Evolutionary conservation across 1,140 invertebrate genomes (phyloP), one percentile per base, ranked within the genome.

Genomic region (Notospermus geniculatus): DNA sequence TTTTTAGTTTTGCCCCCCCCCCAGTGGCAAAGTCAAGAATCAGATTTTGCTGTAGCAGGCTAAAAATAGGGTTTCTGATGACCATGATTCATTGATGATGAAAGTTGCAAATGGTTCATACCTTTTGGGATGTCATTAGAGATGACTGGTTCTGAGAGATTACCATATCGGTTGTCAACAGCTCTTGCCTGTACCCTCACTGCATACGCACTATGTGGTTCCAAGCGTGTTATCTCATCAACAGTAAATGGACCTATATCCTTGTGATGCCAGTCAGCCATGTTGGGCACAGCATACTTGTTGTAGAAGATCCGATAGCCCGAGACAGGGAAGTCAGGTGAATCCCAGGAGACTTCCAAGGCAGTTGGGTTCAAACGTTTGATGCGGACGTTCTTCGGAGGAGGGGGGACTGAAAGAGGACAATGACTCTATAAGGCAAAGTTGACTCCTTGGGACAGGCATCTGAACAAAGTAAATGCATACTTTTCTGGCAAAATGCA

Each of bases 301-400:
- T 73, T 75, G 63, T 80, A 80, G 57, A 69, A 76, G n/a, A 86
- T 81, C 66, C 83, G 79, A 73, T 97, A 98, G n/a, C 94, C 93
- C 25, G 90, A 84, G 76, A 93, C 79, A 1, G 74, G 68, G 63
- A 76, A 65, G 61, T 74, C 66, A 88, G 63, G 88, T 87, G 90
- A 86, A 74, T 97, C 92, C 95, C 95, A 96, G 89, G 93, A 96
- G 1, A 97, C 84, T 82, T 95, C 91, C 0, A 95, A 95, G 0
- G 93, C 93, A 13, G 95, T 91, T 0, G 92, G 60, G 19, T 70
- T 72, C 2, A 70, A 72, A 2, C 77, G 69, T 1, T 61, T 62
- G 5, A 72, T 92, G 78, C 91, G 88, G 0, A 98, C 90, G 53
- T 89, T 88, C 86, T 93, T 91, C 0, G 95, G 95, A 88, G 73